A percentile compares a stretch with the other conserved stretches of the same genome.
Evolutionary conservation across 2,888 invertebrate genomes (phyloP).

Genomic region (Macrosiphum euphorbiae): DNA sequence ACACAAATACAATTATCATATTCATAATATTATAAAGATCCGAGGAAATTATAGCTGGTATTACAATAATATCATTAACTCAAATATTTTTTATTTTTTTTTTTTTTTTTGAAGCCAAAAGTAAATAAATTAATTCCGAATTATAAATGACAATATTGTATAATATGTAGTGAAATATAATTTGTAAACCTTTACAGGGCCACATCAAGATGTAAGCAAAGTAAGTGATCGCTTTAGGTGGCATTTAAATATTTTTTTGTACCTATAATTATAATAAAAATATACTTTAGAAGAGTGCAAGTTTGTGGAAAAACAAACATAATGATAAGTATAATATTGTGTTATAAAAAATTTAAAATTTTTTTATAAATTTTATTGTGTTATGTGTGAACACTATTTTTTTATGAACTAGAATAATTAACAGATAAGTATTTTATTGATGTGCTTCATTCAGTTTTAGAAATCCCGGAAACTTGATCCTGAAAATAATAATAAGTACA

Average conservation of each 20-base stretch:
- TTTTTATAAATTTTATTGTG: background rate
- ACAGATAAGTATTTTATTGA: background rate
- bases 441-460: background rate
- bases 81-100: background rate
- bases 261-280: background rate
- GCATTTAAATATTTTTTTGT: background rate
- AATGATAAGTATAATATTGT: background rate
- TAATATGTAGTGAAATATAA: background rate
- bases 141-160: background rate
- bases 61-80: background rate
- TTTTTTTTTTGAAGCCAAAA: background rate
- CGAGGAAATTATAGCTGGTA: background rate
- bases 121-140: background rate
- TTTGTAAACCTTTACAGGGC: background rate
- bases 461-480: conserved; percentile 31
- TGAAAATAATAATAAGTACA: conserved; percentile 4
- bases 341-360: background rate
- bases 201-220: background rate
- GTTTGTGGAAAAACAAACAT: background rate
- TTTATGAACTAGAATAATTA: background rate
- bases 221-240: too few relatives aligned
- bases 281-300: background rate
- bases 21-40: background rate
- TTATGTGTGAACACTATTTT: background rate
- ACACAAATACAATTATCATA: background rate